Percentiles rank a stretch among this genome's conserved stretches.
These are phyloP conservation scores for Rhegmatorhina hoffmannsi DNA, from an alignment of 2,113 vertebrate species.

Conservation along the genomic window DNA sequence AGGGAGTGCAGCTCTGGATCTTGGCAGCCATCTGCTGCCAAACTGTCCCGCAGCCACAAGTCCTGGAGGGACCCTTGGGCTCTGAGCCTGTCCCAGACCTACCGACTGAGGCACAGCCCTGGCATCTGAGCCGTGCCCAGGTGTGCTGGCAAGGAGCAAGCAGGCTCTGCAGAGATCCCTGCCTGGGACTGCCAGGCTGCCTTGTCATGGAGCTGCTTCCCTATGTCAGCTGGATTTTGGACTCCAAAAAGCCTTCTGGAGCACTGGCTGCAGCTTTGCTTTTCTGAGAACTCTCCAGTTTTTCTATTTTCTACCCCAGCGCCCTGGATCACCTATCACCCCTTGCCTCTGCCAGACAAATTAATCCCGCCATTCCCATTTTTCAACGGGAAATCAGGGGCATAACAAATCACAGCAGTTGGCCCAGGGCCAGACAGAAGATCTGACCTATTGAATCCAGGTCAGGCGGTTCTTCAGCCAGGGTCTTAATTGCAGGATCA, in stretches of 20 bases:
- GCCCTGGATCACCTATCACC: background rate
- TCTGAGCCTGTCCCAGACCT: background rate
- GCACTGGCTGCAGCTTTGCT: background rate
- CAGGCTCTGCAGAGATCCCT: background rate
- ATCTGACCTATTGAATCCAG: constrained; percentile 48
- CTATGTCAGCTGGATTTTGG: background rate
- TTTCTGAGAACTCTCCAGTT: background rate
- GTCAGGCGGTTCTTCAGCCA: background rate
- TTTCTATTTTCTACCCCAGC: background rate
- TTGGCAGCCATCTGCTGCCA: background rate
- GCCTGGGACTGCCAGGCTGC: background rate
- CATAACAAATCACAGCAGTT: constrained; percentile 26
- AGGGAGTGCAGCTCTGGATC: background rate
- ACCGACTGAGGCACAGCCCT: background rate
- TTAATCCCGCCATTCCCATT: background rate
- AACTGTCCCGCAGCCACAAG: background rate
- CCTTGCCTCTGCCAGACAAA: background rate
- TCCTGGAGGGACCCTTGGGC: background rate
- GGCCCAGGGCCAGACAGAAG: background rate
- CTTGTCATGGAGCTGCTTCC: background rate
- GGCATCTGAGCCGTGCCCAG: background rate
- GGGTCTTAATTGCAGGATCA: constrained; percentile 28
- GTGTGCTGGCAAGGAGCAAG: background rate
- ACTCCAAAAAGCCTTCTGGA: background rate
- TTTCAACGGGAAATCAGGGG: background rate